Percentiles rank a stretch among this genome's conserved stretches.
These are phyloP conservation scores for Zaprionus inermis DNA, from an alignment of 1,140 invertebrate genomes.

Conservation along the genomic window DNA sequence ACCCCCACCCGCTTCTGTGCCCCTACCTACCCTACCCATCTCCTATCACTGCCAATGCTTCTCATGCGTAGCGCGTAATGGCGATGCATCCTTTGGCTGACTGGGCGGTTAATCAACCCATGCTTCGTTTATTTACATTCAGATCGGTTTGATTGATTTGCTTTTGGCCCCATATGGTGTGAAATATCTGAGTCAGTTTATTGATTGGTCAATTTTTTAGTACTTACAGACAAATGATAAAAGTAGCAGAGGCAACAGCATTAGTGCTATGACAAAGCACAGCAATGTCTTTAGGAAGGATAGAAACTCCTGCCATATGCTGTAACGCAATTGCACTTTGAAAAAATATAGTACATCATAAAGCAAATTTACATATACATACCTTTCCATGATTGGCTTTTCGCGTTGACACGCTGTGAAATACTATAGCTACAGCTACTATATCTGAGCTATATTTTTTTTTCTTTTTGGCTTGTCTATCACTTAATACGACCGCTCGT, in stretches of 20 bases:
- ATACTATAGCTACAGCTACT: slow-evolving; percentile 19
- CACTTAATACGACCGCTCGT: slow-evolving; percentile 32
- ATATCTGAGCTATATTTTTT: slow-evolving; percentile 26
- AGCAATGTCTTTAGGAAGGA: slow-evolving; percentile 73
- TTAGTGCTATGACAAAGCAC: slow-evolving; percentile 73
- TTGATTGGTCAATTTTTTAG: slow-evolving; percentile 28
- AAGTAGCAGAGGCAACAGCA: slow-evolving; percentile 68
- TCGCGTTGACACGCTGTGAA: slow-evolving; percentile 1
- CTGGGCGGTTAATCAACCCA: slow-evolving; percentile 71
- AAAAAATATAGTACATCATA: background rate
- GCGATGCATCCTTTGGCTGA: slow-evolving; percentile 59
- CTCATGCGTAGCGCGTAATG: slow-evolving; percentile 27
- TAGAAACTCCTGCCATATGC: slow-evolving; percentile 68
- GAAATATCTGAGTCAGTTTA: slow-evolving; percentile 45
- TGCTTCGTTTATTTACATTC: slow-evolving; percentile 65
- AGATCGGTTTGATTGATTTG: slow-evolving; percentile 50
- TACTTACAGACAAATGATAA: slow-evolving; percentile 81
- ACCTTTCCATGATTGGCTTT: slow-evolving; percentile 61
- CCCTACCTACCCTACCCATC: background rate
- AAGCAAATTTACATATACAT: background rate
- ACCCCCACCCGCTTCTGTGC: background rate
- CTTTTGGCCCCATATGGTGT: slow-evolving; percentile 8
- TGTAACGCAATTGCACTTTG: slow-evolving; percentile 18
- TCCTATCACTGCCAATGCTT: slow-evolving; percentile 11
- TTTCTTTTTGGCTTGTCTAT: slow-evolving; percentile 28